Conservation (phyloP, 2,797 vertebrate species). For the Acipenser ruthenus region DNA sequence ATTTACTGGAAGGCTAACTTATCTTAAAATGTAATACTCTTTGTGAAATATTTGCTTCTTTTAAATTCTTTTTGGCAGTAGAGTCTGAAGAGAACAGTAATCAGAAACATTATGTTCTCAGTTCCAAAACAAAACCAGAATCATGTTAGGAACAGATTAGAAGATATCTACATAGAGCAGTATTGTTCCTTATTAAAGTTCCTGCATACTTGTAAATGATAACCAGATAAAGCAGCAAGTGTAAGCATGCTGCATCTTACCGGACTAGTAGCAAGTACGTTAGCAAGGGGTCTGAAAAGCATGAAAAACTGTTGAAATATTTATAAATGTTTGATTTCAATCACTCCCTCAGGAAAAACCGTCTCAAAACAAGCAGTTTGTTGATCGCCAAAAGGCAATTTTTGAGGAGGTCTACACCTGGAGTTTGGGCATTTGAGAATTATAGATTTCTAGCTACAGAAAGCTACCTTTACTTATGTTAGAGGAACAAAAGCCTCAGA, state of each 20-base stretch:
- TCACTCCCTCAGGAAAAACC: conserved; percentile 61
- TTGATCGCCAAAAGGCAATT: conserved; percentile 69
- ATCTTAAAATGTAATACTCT: not conserved
- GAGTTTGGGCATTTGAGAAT: conserved; percentile 62
- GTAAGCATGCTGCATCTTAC: conserved; percentile 39
- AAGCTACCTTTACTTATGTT: conserved; percentile 66
- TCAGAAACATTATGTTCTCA: too few relatives aligned
- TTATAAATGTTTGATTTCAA: conserved; percentile 63
- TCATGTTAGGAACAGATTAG: too few relatives aligned
- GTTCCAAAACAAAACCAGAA: too few relatives aligned
- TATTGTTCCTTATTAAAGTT: too few relatives aligned
- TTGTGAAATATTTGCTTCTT: conserved; percentile 3
- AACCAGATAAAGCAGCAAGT: conserved; percentile 35
- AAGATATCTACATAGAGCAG: too few relatives aligned
- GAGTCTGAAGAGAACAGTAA: too few relatives aligned
- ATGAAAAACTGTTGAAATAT: conserved; percentile 44
- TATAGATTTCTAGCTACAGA: conserved; percentile 64
- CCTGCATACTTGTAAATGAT: conserved; percentile 9
- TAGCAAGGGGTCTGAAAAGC: conserved; percentile 50
- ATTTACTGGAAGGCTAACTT: conserved; percentile 1
- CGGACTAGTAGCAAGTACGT: conserved; percentile 36
- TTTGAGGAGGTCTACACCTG: conserved; percentile 59
- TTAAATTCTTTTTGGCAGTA: too few relatives aligned
- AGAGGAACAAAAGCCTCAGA: conserved; percentile 69
- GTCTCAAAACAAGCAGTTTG: conserved; percentile 67